phyloP scores from a whole-genome alignment of 2,797 vertebrate species.

The Pseudomugil tenellus region DNA sequence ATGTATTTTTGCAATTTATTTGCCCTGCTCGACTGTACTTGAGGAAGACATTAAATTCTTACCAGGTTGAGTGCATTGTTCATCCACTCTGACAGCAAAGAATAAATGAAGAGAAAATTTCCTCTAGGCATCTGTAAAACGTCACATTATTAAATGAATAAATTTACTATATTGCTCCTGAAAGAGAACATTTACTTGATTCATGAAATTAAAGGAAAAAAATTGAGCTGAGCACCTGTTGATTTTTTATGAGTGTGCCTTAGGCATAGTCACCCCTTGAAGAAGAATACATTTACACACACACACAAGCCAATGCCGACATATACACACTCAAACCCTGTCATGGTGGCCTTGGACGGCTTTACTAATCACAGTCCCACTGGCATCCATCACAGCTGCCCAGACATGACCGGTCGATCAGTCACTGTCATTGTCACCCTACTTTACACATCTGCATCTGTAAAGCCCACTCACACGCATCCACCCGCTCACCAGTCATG shows the following conservation, averaged over 20 bases:
- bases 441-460: conserved; percentile 63
- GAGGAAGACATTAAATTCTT: conserved; percentile 36
- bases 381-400: conserved; percentile 81
- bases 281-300: conserved; percentile 40
- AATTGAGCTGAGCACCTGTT: conserved; percentile 49
- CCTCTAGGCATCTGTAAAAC: conserved; percentile 36
- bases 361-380: conserved; percentile 78
- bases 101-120: conserved; percentile 20
- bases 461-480: conserved; percentile 32
- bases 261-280: conserved; percentile 35
- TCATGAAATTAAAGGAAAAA: conserved; percentile 31
- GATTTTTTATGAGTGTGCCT: conserved; percentile 43
- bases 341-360: conserved; percentile 71
- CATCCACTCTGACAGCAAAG: conserved; percentile 8
- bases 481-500: conserved; percentile 57
- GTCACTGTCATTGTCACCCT: conserved; percentile 75
- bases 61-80: conserved; percentile 20
- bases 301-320: conserved; percentile 29
- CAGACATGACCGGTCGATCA: conserved; percentile 73
- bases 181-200: conserved; percentile 41
- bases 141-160: conserved; percentile 48
- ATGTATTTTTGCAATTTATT: conserved; percentile 26
- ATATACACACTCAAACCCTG: conserved; percentile 47
- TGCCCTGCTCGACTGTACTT: conserved; percentile 25
- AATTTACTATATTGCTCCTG: conserved; percentile 29